Evolutionary conservation across 2,888 invertebrate genomes (phyloP), one percentile per base, ranked within the genome.

Genomic region (Kuschelorhynchus macadamiae): DNA sequence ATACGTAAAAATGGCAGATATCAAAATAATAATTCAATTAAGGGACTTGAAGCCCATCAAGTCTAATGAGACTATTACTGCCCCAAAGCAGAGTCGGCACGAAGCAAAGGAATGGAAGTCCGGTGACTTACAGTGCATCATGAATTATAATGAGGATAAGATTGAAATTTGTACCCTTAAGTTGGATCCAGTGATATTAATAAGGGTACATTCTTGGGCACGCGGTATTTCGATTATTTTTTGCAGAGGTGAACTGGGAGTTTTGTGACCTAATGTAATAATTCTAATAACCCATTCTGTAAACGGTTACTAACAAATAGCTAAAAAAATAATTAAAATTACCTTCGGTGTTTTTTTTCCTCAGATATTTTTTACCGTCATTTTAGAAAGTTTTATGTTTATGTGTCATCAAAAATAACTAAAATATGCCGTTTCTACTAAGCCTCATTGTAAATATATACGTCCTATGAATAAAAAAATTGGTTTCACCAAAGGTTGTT

Each of bases 131-230:
- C 57, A 50, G 57, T 64, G 57, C 33, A 64, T 64, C 64, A 64
- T 64, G 64, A 50, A 64, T 64, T 64, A 57, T 57, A 64, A 64
- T 64, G 64, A 64, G 44, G 8, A 42, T 50, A 3, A 57, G 64
- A 64, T 64, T 64, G 57, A 64, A 57, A 64, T 64, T 64, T 64
- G 49, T 64, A 64, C 64, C 64, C 64, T 32, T 57, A 64, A 64
- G 64, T 57, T 64, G 57, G 49, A 57, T 42, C 1, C 57, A 16
- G 50, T 49, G 64, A 64, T 64, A 64, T 57, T 64, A 64, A 57
- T 64, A 56, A 50, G 64, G 64, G 64, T 21, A 41, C 49, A 64
- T 64, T 64, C 57, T 50, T 41, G 20, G 18, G n/a, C 50, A 49
- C n/a, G 21, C 32, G 56, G 64, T 33, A 57, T 64, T 57, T 64